Conservation (phyloP, 1,140 invertebrate species). For the Lasioglossum baleicum region DNA sequence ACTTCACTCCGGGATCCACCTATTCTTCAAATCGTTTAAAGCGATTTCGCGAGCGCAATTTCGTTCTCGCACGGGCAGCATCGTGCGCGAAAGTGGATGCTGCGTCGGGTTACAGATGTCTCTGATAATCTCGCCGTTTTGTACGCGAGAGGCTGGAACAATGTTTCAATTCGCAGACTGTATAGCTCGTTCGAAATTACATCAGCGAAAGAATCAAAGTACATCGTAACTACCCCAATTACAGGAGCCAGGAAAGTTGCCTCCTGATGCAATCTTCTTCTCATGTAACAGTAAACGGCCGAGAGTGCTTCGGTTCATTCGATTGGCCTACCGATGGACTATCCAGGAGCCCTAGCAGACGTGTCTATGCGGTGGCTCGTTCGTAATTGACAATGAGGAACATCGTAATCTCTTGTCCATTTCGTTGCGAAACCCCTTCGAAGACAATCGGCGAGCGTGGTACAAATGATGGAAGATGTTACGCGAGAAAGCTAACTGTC, state of each 20-base stretch:
- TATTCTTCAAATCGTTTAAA: neutral
- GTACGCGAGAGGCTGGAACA: neutral
- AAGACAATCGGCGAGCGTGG: neutral
- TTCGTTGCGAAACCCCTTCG: neutral
- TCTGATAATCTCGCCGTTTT: neutral
- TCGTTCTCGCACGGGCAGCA: too few species aligned
- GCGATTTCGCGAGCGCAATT: neutral
- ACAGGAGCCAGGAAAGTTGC: neutral
- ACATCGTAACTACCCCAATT: neutral
- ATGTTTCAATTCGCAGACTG: neutral
- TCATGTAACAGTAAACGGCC: neutral
- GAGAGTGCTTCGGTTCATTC: neutral
- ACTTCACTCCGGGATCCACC: neutral
- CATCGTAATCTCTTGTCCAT: slow-evolving; percentile 1
- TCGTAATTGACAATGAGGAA: neutral
- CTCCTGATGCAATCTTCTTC: neutral
- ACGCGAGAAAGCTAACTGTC: neutral
- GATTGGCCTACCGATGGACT: neutral
- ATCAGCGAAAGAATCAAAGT: neutral
- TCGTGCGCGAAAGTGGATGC: too few species aligned
- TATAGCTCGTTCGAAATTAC: neutral
- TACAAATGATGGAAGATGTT: neutral
- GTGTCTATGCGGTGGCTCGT: neutral
- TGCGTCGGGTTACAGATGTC: too few species aligned
- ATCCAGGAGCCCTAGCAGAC: neutral